phyloP scores from a whole-genome alignment of 2,797 vertebrate species.

The Artibeus jamaicensis region DNA sequence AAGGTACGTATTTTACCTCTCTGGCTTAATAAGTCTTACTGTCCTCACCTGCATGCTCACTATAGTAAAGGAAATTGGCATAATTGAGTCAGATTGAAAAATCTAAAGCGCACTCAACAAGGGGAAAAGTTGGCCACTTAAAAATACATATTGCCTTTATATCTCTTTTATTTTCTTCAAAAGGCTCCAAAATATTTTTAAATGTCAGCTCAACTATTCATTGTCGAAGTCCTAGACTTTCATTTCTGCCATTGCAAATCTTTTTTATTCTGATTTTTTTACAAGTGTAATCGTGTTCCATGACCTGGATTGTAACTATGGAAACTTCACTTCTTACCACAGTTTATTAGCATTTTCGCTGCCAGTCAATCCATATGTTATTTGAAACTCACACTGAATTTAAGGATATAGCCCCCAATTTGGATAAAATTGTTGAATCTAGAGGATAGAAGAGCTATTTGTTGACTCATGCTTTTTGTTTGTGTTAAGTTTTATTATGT shows the following conservation, averaged over 20 bases:
- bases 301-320: background rate
- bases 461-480: background rate
- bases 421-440: background rate
- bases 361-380: background rate
- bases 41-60: background rate
- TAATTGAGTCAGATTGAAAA: background rate
- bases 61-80: background rate
- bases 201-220: background rate
- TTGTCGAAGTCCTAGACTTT: background rate
- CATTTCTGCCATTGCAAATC: background rate
- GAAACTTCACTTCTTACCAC: slow-evolving; percentile 31
- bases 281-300: background rate
- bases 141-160: slow-evolving; percentile 2
- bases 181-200: background rate
- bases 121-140: background rate
- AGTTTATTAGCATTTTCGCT: slow-evolving; percentile 42
- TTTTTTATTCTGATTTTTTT: slow-evolving; percentile 28
- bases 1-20: background rate
- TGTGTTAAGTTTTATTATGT: background rate
- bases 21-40: background rate
- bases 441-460: background rate
- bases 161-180: background rate
- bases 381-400: background rate
- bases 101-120: slow-evolving; percentile 22
- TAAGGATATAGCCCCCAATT: background rate